Evolutionary conservation across 2,113 vertebrate genomes (phyloP).

Genomic region (Proteles cristata): DNA sequence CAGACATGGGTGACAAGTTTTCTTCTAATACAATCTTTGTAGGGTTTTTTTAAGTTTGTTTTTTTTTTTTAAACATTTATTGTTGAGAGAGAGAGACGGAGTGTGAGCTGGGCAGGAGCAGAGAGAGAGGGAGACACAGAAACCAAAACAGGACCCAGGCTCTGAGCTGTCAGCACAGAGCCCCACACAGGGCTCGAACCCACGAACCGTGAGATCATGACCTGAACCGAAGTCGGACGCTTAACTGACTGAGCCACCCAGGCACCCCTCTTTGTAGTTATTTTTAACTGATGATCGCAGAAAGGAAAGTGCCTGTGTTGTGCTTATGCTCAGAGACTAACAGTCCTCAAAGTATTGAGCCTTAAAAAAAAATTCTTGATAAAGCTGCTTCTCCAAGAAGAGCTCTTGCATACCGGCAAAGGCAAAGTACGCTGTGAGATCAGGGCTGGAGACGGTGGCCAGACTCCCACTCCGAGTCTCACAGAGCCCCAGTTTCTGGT

Average conservation of each 20-base stretch:
- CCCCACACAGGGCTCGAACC: too few species aligned
- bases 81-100: too few species aligned
- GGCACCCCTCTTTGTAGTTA: background rate
- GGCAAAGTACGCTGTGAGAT: background rate
- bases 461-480: background rate
- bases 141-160: too few species aligned
- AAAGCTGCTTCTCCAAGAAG: background rate
- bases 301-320: background rate
- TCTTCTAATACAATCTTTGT: background rate
- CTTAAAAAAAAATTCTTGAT: background rate
- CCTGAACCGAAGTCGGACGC: too few species aligned
- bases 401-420: background rate
- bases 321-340: background rate
- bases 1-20: background rate
- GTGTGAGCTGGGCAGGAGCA: too few species aligned
- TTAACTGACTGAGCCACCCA: too few species aligned
- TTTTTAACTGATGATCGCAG: constrained; percentile 19
- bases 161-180: too few species aligned
- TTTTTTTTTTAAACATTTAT: too few species aligned
- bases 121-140: too few species aligned
- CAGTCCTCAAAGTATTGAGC: background rate
- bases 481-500: background rate
- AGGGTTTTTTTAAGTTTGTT: constrained; percentile 7
- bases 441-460: background rate
- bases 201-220: too few species aligned